A percentile compares a stretch with the other conserved stretches of the same genome.
Evolutionary conservation across 2,113 vertebrate species (phyloP).

Genomic region (Sardina pilchardus): DNA sequence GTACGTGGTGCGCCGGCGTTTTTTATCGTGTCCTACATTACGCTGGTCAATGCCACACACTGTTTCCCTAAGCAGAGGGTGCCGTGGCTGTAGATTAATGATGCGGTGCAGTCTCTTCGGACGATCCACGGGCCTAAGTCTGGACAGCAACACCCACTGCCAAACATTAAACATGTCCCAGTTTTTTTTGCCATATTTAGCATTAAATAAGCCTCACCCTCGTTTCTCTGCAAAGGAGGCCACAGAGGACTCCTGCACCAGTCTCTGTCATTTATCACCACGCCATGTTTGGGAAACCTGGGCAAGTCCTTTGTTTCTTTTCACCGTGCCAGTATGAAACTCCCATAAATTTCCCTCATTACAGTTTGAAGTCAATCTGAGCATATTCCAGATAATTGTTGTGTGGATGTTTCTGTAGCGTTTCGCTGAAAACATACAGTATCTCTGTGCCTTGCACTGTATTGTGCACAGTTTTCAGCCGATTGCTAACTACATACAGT

Average conservation of each 20-base stretch:
- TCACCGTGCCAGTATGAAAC: not conserved
- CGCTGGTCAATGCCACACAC: slow-evolving; percentile 64
- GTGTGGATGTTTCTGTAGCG: not conserved
- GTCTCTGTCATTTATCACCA: slow-evolving; percentile 58
- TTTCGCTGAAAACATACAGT: not conserved
- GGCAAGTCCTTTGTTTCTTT: slow-evolving; percentile 31
- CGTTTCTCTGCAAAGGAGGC: slow-evolving; percentile 40
- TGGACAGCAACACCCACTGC: slow-evolving; percentile 33
- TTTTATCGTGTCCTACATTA: slow-evolving; percentile 72
- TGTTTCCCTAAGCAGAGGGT: slow-evolving; percentile 62
- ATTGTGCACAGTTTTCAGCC: not conserved
- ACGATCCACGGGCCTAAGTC: slow-evolving; percentile 25
- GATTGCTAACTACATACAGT: not conserved
- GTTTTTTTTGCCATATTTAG: slow-evolving; percentile 67
- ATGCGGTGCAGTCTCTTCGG: slow-evolving; percentile 41
- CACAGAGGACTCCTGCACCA: slow-evolving; percentile 34
- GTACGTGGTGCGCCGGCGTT: slow-evolving; percentile 48
- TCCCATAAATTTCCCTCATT: not conserved
- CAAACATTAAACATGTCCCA: slow-evolving; percentile 60
- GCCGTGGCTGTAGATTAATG: slow-evolving; percentile 57
- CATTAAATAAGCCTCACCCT: slow-evolving; percentile 70
- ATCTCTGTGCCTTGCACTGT: not conserved
- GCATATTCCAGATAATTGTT: not conserved
- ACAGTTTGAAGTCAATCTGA: not conserved
- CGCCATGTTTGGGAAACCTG: slow-evolving; percentile 45